Evolutionary conservation across 2,888 invertebrate genomes (phyloP).

Genomic region (Furcula furcula): DNA sequence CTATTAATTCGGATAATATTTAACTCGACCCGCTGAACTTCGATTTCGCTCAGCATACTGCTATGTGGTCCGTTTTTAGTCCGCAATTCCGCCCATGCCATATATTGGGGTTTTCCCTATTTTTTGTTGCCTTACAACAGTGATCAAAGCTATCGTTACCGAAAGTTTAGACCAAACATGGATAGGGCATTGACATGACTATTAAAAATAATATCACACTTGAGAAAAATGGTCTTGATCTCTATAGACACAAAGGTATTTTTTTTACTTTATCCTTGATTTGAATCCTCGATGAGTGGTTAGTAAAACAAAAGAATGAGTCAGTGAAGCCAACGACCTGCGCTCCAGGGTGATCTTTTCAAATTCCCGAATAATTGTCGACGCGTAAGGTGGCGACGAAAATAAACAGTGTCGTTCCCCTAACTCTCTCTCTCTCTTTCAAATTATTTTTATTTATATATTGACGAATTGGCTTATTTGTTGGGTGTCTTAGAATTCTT

Average conservation of each 20-base stretch:
- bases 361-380: conserved; percentile 80
- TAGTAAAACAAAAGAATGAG: conserved; percentile 74
- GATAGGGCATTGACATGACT: conserved; percentile 19
- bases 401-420: conserved; percentile 71
- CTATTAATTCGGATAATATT: conserved; percentile 25
- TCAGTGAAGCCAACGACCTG: conserved; percentile 72
- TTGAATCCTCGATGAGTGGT: conserved; percentile 34
- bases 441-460: conserved; percentile 77
- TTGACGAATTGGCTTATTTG: conserved; percentile 71
- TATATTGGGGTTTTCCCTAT: conserved; percentile 14
- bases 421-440: conserved; percentile 53
- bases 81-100: too few relatives aligned
- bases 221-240: conserved; percentile 9
- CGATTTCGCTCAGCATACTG: too few relatives aligned
- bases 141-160: conserved; percentile 4
- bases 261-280: conserved; percentile 33
- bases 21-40: neutral
- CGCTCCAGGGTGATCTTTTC: conserved; percentile 75
- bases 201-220: conserved; percentile 11
- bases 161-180: conserved; percentile 11
- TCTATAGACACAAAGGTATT: conserved; percentile 16
- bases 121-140: conserved; percentile 14
- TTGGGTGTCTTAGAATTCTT: conserved; percentile 38
- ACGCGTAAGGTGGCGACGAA: conserved; percentile 73
- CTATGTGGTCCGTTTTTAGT: too few relatives aligned